Conservation (phyloP, 1,140 invertebrate genomes). For the Harlomillsia oculata region DNA sequence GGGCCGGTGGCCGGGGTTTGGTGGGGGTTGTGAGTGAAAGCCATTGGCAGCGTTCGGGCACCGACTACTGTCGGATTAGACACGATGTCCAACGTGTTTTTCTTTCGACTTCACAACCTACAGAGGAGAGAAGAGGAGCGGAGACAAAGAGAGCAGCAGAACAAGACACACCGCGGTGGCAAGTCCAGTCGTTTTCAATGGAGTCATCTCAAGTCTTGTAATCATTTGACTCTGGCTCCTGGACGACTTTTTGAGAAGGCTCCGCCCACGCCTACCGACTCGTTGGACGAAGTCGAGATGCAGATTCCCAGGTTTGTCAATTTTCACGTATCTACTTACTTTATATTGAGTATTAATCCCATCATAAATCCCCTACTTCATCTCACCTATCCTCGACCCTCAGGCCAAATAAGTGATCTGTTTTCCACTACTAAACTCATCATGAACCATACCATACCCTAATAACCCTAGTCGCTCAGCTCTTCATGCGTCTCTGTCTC, state of each 20-base stretch:
- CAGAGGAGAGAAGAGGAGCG: slow-evolving; percentile 62
- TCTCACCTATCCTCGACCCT: no score
- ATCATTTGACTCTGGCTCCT: slow-evolving; percentile 52
- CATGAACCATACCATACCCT: no score
- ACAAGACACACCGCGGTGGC: slow-evolving; percentile 42
- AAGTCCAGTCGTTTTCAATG: slow-evolving; percentile 31
- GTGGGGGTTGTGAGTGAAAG: slow-evolving; percentile 2
- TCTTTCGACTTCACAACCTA: slow-evolving; percentile 83
- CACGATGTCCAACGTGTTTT: slow-evolving; percentile 76
- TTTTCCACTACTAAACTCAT: no score
- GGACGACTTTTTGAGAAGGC: slow-evolving; percentile 71
- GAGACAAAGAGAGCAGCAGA: slow-evolving; percentile 42
- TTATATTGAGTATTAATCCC: no score
- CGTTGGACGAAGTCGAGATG: slow-evolving; percentile 78
- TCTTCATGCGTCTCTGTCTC: no score
- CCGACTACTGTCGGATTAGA: slow-evolving; percentile 5
- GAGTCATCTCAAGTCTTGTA: slow-evolving; percentile 36
- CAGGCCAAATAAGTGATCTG: no score
- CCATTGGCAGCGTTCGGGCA: background rate
- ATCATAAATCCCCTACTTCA: no score
- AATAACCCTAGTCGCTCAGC: no score
- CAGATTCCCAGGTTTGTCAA: slow-evolving; percentile 73
- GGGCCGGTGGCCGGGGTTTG: slow-evolving; percentile 4
- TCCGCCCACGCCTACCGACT: slow-evolving; percentile 71
- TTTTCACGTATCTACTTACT: no score